A percentile compares a stretch with the other conserved stretches of the same genome.
These are phyloP conservation scores for Cichlasoma orientale DNA, from an alignment of 2,797 vertebrate genomes.

Conservation along the genomic window DNA sequence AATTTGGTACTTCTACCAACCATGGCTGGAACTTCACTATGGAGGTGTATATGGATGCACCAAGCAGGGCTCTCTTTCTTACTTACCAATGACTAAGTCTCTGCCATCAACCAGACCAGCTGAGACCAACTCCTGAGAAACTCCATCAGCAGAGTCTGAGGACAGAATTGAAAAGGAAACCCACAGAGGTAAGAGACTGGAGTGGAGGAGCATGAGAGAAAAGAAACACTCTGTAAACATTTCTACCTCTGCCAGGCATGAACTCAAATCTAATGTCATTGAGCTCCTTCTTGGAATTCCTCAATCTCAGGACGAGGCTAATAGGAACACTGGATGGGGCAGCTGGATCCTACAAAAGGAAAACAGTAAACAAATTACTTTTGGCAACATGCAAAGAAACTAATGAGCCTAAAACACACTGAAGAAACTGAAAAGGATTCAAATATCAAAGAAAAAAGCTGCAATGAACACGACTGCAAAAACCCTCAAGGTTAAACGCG, in stretches of 20 bases:
- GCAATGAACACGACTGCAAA: neutral
- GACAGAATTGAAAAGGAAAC: neutral
- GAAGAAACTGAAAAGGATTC: neutral
- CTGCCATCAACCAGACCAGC: constrained; percentile 93
- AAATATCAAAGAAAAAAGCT: neutral
- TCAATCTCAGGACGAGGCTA: constrained; percentile 93
- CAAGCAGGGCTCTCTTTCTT: neutral
- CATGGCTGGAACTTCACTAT: too few species aligned
- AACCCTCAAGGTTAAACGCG: neutral
- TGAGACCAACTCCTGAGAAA: constrained; percentile 95
- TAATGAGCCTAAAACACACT: neutral
- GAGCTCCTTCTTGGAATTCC: constrained; percentile 94
- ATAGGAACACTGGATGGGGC: constrained; percentile 83
- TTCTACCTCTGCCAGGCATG: constrained; percentile 92
- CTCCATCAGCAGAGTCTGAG: constrained; percentile 93
- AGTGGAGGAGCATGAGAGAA: neutral
- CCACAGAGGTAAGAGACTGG: neutral
- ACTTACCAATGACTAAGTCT: constrained; percentile 88
- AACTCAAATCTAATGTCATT: constrained; percentile 97
- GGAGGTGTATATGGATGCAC: rapidly evolving
- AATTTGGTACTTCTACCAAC: too few species aligned
- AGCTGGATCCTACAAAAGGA: constrained; percentile 56
- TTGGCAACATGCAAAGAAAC: neutral
- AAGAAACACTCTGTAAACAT: rapidly evolving
- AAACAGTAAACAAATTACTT: neutral